These are phyloP conservation scores for Phocoena phocoena DNA, from an alignment of 2,113 vertebrate species.

Conservation along the genomic window DNA sequence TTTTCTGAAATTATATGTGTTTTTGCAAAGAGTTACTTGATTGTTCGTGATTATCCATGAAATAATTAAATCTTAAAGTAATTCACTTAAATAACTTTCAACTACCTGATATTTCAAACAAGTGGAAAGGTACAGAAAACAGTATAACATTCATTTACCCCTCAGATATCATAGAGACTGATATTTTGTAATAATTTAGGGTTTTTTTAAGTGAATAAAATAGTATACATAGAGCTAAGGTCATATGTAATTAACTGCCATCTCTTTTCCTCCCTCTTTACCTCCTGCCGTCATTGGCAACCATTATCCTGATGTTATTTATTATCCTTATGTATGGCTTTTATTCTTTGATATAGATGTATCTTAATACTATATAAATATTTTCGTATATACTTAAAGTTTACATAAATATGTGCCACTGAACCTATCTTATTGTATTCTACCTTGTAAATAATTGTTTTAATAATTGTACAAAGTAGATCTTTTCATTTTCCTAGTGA, in stretches of 20 bases:
- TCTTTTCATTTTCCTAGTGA: neutral
- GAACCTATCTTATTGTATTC: neutral
- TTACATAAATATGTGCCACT: neutral
- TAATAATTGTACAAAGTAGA: neutral
- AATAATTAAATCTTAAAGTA: neutral
- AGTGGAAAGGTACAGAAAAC: neutral
- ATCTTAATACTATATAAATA: neutral
- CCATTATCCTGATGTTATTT: neutral
- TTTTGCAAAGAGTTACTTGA: neutral
- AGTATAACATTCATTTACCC: neutral
- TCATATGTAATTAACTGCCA: neutral
- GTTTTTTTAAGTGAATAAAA: neutral
- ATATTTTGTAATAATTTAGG: neutral
- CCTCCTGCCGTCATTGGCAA: neutral
- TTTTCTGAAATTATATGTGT: neutral
- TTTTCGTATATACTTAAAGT: neutral
- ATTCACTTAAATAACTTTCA: neutral
- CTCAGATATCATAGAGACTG: neutral
- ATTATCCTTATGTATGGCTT: neutral
- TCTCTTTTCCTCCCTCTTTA: neutral
- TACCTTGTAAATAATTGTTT: neutral
- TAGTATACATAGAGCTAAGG: neutral
- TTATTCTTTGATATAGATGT: neutral
- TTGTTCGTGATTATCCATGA: neutral
- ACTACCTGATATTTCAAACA: neutral